Evolutionary conservation across 1,140 invertebrate genomes (phyloP).

Genomic region (Doryteuthis pealeii): DNA sequence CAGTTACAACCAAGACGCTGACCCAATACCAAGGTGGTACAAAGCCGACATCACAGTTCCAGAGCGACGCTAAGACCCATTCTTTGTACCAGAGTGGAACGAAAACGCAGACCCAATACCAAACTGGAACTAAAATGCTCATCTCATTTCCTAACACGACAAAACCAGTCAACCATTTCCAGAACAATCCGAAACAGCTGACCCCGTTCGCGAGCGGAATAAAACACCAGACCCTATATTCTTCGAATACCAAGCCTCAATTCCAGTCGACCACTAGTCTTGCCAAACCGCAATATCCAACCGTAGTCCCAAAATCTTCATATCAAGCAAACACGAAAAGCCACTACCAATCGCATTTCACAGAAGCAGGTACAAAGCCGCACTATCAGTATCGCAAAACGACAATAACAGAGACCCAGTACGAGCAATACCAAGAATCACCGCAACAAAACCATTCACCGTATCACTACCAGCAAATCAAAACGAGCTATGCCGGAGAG

Average conservation of each 20-base stretch:
- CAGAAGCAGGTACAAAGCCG: not conserved
- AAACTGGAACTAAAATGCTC: not conserved
- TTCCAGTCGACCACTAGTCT: not conserved
- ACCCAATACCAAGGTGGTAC: not conserved
- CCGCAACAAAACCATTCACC: not conserved
- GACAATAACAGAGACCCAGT: not conserved
- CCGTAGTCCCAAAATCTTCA: not conserved
- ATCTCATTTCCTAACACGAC: not conserved
- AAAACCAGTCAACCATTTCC: not conserved
- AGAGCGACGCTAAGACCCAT: not conserved
- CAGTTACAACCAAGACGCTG: not conserved
- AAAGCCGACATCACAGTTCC: not conserved
- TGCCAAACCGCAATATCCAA: not conserved
- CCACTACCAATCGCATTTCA: not conserved
- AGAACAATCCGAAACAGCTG: not conserved
- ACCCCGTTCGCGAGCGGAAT: not conserved
- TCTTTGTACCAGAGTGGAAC: not conserved
- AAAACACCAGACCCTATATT: not conserved
- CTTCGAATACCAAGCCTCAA: not conserved
- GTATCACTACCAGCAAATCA: not conserved
- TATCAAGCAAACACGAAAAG: not conserved
- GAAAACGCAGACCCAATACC: not conserved
- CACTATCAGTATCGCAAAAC: not conserved
- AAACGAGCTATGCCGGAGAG: not conserved
- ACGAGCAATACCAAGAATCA: not conserved